A percentile compares a stretch with the other conserved stretches of the same genome.
phyloP scores from a whole-genome alignment of 2,888 invertebrate species.

The Patella depressa region DNA sequence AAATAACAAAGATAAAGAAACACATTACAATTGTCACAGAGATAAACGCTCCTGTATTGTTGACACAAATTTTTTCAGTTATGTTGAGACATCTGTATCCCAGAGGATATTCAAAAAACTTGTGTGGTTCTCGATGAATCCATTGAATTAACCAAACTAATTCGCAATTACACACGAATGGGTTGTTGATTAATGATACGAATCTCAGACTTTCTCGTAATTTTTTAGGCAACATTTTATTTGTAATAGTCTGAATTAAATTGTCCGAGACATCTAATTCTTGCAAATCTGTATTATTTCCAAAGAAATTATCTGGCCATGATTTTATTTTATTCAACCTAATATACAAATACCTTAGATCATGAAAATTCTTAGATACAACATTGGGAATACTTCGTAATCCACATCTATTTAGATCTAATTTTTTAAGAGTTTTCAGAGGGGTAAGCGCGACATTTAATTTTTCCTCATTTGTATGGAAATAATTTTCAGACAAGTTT shows the following conservation, averaged over 20 bases:
- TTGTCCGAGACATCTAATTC: too few species aligned
- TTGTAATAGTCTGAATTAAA: not conserved
- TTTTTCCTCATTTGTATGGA: not conserved
- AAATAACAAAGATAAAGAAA: not conserved
- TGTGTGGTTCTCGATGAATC: conserved; percentile 12
- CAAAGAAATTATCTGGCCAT: too few species aligned
- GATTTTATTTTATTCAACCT: too few species aligned
- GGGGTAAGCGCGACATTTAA: too few species aligned
- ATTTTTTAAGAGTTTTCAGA: too few species aligned
- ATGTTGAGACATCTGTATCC: not conserved
- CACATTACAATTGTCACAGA: not conserved
- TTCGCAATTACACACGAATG: conserved; percentile 77
- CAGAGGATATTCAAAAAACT: conserved; percentile 6
- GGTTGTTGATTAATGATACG: conserved; percentile 70
- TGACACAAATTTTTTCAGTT: not conserved
- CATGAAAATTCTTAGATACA: too few species aligned
- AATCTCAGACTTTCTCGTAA: too few species aligned
- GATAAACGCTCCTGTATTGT: not conserved
- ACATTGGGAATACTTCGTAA: too few species aligned
- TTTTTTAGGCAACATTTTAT: too few species aligned
- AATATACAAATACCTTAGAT: too few species aligned
- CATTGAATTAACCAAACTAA: conserved; percentile 52
- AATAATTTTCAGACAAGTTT: not conserved
- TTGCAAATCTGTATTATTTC: too few species aligned
- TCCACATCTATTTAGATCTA: too few species aligned